Evolutionary conservation across 2,113 vertebrate genomes (phyloP).

Genomic region (Rhizomys pruinosus): DNA sequence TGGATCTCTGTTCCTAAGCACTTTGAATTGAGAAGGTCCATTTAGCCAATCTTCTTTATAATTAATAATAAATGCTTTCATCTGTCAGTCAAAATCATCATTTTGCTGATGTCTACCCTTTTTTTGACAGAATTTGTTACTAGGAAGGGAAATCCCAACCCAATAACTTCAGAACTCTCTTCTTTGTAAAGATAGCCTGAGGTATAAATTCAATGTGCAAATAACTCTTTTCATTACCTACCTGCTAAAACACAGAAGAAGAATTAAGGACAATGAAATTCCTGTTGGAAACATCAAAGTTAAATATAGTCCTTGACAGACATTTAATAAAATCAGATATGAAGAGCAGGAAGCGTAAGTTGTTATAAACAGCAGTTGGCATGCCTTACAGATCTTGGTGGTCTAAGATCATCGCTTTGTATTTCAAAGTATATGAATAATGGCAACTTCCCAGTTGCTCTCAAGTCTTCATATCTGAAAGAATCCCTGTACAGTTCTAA

Average conservation of each 20-base stretch:
- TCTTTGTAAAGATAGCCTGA: conserved; percentile 63
- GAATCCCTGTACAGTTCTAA: conserved; percentile 69
- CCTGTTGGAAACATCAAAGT: conserved; percentile 77
- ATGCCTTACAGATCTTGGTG: conserved; percentile 77
- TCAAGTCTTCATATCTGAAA: conserved; percentile 73
- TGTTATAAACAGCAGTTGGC: conserved; percentile 80
- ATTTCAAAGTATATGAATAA: conserved; percentile 83
- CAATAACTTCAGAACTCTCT: conserved; percentile 57
- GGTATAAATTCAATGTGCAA: conserved; percentile 71
- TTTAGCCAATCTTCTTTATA: conserved; percentile 52
- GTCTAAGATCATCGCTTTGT: conserved; percentile 79
- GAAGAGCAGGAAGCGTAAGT: conserved; percentile 72
- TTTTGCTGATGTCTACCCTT: conserved; percentile 53
- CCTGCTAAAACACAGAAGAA: conserved; percentile 63
- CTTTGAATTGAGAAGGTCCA: conserved; percentile 38
- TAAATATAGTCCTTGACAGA: conserved; percentile 73
- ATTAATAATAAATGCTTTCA: conserved; percentile 71
- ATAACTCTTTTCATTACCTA: conserved; percentile 71
- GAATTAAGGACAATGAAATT: conserved; percentile 75
- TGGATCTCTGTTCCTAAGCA: conserved; percentile 31
- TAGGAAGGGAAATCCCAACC: conserved; percentile 60
- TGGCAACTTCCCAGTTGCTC: conserved; percentile 79
- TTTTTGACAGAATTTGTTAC: conserved; percentile 58
- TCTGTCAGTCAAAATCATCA: conserved; percentile 53
- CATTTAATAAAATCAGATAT: conserved; percentile 79